Evolutionary conservation across 2,113 vertebrate genomes (phyloP), one percentile per base, ranked within the genome.

Genomic region (Halcyon malimbica): DNA sequence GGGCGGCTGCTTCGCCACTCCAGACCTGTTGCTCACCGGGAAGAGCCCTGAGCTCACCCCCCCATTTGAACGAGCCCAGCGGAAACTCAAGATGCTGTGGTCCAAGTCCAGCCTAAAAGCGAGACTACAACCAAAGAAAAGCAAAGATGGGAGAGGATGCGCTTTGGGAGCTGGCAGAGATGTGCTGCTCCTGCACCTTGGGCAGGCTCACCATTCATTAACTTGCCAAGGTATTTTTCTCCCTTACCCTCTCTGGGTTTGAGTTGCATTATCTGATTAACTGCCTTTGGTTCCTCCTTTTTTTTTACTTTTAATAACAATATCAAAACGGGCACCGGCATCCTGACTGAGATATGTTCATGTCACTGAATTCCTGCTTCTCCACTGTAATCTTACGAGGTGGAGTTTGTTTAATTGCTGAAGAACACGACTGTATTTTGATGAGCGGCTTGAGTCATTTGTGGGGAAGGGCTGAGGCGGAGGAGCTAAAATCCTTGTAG

Each of bases 401-500:
- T 90, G 86, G 80, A 67, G 86, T 91, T 56, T 44, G 83, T 92
- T 91, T 87, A 84, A 92, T 76, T 78, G 96, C 90, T n/a, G 80
- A 90, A 59, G 90, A 95, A 75, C 94, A 93, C 33, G 83, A 89
- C 95, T 53, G 93, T 81, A 91, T 95, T 96, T 96, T 90, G 86
- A 96, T 94, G 17, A 94, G 93, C n/a, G 74, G 85, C 90, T 97
- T 92, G 87, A 95, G 95, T 94, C 96, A 95, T 83, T 96, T 86
- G 93, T 90, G 90, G 92, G 92, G 88, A 93, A 94, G 90, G 95
- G 88, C 94, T 94, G 95, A 93, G 1, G 57, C 51, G 20, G 96
- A 96, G 93, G 68, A 96, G 94, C 93, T 85, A 80, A 94, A 94
- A 96, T 92, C 96, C 94, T 88, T 96, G 93, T 90, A 96, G 94